Evolutionary conservation across 2,888 invertebrate species (phyloP).

Genomic region (Drosophila atroscutellata): DNA sequence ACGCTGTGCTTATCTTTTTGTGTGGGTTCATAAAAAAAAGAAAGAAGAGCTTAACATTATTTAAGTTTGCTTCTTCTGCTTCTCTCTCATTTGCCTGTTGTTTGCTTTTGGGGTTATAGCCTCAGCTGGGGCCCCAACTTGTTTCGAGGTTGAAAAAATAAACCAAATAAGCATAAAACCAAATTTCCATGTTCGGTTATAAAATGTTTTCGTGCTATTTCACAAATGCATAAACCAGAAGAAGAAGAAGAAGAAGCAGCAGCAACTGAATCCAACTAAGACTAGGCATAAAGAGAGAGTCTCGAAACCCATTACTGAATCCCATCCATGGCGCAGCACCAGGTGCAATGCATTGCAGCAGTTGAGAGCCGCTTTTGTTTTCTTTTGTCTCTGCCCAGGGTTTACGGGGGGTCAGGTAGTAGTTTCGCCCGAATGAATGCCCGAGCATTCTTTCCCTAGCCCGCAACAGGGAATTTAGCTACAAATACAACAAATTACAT

Average conservation of each 20-base stretch:
- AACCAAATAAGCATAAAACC: conserved; percentile 59
- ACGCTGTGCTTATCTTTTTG: conserved; percentile 56
- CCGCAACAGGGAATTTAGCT: conserved; percentile 46
- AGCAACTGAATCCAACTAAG: conserved; percentile 18
- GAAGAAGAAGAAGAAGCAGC: not conserved
- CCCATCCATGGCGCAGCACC: conserved; percentile 54
- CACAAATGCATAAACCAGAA: conserved; percentile 72
- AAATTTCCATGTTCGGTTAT: conserved; percentile 75
- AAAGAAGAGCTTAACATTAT: conserved; percentile 60
- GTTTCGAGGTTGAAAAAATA: conserved; percentile 72
- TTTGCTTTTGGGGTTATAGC: conserved; percentile 47
- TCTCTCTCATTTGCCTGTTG: conserved; percentile 33
- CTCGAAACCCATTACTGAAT: conserved; percentile 11
- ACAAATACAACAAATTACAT: conserved; percentile 21
- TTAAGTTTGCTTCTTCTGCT: conserved; percentile 52
- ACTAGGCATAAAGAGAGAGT: conserved; percentile 23
- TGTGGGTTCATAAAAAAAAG: conserved; percentile 62
- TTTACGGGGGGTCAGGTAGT: conserved; percentile 72
- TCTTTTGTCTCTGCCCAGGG: conserved; percentile 11
- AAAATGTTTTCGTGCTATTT: conserved; percentile 71
- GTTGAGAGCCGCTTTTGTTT: conserved; percentile 44
- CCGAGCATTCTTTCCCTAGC: conserved; percentile 61
- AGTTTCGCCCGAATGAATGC: conserved; percentile 72
- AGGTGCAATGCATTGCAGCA: conserved; percentile 68
- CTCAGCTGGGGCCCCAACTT: conserved; percentile 46